phyloP scores from a whole-genome alignment of 2,888 invertebrate species.

The Eupithecia inturbata region DNA sequence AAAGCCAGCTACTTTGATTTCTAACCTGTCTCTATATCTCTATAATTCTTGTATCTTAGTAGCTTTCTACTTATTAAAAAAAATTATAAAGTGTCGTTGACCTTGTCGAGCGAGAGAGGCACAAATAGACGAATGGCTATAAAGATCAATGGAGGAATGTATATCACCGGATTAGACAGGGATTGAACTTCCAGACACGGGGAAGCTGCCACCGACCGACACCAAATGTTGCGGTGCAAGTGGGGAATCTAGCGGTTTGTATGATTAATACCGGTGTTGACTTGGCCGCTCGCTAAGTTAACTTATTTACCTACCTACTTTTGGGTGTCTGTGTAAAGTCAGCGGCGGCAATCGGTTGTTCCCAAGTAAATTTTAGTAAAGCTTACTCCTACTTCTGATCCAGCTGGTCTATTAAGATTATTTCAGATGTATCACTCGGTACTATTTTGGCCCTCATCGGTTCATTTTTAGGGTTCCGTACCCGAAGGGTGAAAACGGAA shows the following conservation, averaged over 20 bases:
- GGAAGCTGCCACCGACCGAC: conserved; percentile 23
- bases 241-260: conserved; percentile 5
- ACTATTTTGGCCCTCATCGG: too few relatives aligned
- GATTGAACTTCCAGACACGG: conserved; percentile 26
- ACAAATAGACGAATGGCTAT: conserved; percentile 24
- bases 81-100: conserved; percentile 21
- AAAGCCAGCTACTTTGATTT: too few relatives aligned
- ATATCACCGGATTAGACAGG: conserved; percentile 32
- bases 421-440: too few relatives aligned
- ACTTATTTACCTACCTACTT: neutral
- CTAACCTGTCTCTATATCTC: neutral
- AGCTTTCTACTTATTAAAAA: conserved; percentile 10
- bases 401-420: neutral
- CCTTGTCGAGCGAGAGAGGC: conserved; percentile 19
- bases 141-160: conserved; percentile 32
- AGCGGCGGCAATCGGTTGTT: neutral
- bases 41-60: neutral
- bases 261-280: neutral
- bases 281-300: neutral
- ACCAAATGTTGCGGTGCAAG: conserved; percentile 23
- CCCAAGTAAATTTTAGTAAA: neutral
- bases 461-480: too few relatives aligned
- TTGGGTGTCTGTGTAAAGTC: neutral
- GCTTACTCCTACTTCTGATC: neutral
- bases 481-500: too few relatives aligned